A percentile compares a stretch with the other conserved stretches of the same genome.
Evolutionary conservation across 2,113 vertebrate genomes (phyloP).

Genomic region (Ptyas mucosa): DNA sequence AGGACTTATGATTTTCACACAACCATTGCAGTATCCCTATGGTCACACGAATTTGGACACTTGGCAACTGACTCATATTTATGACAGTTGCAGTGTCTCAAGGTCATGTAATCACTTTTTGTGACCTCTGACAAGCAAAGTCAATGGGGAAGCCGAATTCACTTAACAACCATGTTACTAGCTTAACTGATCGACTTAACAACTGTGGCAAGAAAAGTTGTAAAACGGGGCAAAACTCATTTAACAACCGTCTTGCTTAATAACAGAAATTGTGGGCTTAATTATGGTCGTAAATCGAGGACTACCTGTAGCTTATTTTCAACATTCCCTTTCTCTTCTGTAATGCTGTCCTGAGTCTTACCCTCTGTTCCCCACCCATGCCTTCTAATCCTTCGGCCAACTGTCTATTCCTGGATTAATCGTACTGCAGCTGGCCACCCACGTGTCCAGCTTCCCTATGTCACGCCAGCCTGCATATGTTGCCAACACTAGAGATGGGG

Average conservation of each 20-base stretch:
- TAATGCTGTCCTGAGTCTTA: not conserved
- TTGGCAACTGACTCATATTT: not conserved
- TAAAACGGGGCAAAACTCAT: not conserved
- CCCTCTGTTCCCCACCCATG: not conserved
- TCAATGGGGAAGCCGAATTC: not conserved
- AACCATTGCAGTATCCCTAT: not conserved
- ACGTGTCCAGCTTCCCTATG: not conserved
- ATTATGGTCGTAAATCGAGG: not conserved
- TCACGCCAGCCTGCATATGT: not conserved
- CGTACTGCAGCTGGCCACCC: not conserved
- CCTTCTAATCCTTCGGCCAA: constrained; percentile 4
- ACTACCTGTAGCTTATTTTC: not conserved
- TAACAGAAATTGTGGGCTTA: not conserved
- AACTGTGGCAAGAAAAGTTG: not conserved
- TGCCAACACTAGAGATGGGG: not conserved
- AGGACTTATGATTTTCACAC: not conserved
- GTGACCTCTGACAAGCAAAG: not conserved
- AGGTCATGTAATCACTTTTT: not conserved
- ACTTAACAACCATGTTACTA: not conserved
- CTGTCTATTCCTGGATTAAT: constrained; percentile 25
- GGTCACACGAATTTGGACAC: not conserved
- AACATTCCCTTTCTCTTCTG: not conserved
- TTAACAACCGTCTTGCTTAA: not conserved
- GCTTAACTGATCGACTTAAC: not conserved
- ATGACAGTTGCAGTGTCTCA: not conserved